Evolutionary conservation across 2,888 invertebrate species (phyloP).

Genomic region (Mactromeris polynyma): DNA sequence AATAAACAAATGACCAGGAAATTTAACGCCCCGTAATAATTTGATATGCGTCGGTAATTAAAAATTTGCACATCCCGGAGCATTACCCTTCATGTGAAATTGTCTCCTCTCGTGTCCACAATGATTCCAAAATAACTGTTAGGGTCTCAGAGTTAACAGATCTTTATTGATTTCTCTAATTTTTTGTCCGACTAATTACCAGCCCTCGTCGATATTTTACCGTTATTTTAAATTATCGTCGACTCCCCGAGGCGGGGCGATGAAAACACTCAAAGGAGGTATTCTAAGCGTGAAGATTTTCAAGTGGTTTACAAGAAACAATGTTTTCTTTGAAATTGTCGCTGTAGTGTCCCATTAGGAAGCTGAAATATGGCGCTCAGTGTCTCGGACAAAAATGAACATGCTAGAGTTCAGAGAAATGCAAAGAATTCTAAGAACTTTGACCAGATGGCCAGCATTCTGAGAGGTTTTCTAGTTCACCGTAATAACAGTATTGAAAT

Average conservation of each 20-base stretch:
- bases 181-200: constrained; percentile 54
- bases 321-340: constrained; percentile 65
- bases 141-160: constrained; percentile 38
- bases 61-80: background rate
- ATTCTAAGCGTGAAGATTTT: constrained; percentile 19
- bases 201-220: constrained; percentile 56
- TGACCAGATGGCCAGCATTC: constrained; percentile 50
- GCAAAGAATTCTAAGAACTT: constrained; percentile 28
- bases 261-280: constrained; percentile 34
- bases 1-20: background rate
- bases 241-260: constrained; percentile 54
- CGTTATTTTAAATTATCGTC: constrained; percentile 65
- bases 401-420: constrained; percentile 19
- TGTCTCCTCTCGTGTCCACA: constrained; percentile 4
- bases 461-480: background rate
- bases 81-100: background rate
- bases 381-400: constrained; percentile 14
- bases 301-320: constrained; percentile 66
- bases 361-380: constrained; percentile 31
- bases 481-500: background rate
- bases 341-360: constrained; percentile 38
- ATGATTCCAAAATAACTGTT: background rate
- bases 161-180: constrained; percentile 39
- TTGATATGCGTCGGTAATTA: constrained; percentile 3
- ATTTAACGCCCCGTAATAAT: constrained; percentile 1